Conservation (phyloP, 2,797 vertebrate genomes). For the Catamblyrhynchus diadema region DNA sequence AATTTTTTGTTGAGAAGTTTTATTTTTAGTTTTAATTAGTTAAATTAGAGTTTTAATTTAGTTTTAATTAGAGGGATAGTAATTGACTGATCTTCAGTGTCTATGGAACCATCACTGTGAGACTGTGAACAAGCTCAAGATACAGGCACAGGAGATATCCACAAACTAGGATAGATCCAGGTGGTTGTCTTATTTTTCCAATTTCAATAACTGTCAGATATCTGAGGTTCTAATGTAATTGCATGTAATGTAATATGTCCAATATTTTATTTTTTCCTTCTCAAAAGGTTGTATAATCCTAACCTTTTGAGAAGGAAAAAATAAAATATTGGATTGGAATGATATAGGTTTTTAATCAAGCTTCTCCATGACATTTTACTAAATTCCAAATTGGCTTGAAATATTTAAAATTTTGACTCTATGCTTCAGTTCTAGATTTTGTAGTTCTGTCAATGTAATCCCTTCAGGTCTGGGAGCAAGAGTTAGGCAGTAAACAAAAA, state of each 20-base stretch:
- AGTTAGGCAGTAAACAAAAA: accelerated
- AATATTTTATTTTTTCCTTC: too few relatives aligned
- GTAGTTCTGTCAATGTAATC: neutral
- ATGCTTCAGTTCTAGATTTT: neutral
- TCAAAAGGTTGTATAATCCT: too few relatives aligned
- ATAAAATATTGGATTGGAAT: neutral
- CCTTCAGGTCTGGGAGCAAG: accelerated
- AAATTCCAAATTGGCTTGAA: neutral
- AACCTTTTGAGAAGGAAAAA: neutral
- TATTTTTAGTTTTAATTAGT: neutral
- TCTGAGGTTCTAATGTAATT: neutral
- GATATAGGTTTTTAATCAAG: neutral
- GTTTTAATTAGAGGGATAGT: neutral
- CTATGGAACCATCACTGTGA: neutral
- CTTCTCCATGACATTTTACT: neutral
- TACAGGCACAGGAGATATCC: neutral
- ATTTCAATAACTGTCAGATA: neutral
- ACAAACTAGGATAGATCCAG: neutral
- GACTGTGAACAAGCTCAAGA: neutral
- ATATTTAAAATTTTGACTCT: neutral
- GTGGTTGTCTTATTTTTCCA: neutral
- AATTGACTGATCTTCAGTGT: neutral
- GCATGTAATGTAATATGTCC: too few relatives aligned
- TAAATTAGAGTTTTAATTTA: neutral
- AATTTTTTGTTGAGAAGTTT: neutral